phyloP scores from a whole-genome alignment of 92 coral and sea anemone genomes.

The Parazoanthus darwini region DNA sequence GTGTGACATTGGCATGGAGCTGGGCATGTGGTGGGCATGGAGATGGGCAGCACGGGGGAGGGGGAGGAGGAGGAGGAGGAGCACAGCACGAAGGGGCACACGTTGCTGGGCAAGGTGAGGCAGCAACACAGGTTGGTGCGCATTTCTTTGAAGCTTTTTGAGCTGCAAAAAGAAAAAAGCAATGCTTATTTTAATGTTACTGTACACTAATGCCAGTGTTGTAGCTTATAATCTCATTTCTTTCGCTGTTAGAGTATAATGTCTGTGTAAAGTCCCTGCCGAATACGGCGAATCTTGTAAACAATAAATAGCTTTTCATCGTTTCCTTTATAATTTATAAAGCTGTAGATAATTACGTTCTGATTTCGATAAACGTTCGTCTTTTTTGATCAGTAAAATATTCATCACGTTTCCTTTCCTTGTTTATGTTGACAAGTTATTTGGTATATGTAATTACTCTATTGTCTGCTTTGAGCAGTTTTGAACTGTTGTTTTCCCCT shows the following conservation, averaged over 20 bases:
- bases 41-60: constrained; percentile 34
- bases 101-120: constrained; percentile 55
- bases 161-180: constrained; percentile 10
- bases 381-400: not conserved
- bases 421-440: not conserved
- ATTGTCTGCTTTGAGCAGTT: not conserved
- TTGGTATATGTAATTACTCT: not conserved
- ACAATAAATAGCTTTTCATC: too few relatives aligned
- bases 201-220: too few relatives aligned
- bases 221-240: too few relatives aligned
- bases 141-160: constrained; percentile 81
- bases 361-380: not conserved
- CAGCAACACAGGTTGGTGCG: constrained; percentile 46
- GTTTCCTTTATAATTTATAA: not conserved
- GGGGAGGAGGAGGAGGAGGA: constrained; percentile 55
- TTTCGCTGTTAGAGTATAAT: too few relatives aligned
- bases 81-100: constrained; percentile 78
- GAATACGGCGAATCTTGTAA: too few relatives aligned
- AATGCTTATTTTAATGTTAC: too few relatives aligned
- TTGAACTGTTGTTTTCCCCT: not conserved
- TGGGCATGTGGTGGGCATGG: constrained; percentile 67
- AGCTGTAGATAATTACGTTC: not conserved
- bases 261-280: too few relatives aligned
- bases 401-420: not conserved
- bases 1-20: constrained; percentile 75